These are phyloP conservation scores for Amphimedon queenslandica DNA, from an alignment of 37 sponge, comb jelly and placozoan genomes.

Conservation along the genomic window DNA sequence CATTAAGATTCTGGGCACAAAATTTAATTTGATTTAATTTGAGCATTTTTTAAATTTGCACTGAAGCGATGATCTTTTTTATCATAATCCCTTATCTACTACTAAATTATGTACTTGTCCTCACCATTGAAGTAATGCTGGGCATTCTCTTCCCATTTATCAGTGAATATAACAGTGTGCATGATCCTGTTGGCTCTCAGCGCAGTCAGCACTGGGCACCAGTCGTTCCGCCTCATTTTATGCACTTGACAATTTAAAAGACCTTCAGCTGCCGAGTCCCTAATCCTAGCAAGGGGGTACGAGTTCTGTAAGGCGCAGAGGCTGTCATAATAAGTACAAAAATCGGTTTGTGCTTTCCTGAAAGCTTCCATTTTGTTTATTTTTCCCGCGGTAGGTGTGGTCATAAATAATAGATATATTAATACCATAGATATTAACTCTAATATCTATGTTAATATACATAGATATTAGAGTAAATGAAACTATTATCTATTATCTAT, in stretches of 20 bases:
- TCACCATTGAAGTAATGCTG: neutral
- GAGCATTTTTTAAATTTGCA: too few relatives aligned
- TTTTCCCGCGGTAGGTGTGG: constrained; percentile 10
- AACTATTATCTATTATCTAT: too few relatives aligned
- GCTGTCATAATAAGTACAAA: constrained; percentile 69
- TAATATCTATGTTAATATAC: too few relatives aligned
- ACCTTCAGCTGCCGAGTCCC: constrained; percentile 31
- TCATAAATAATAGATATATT: too few relatives aligned
- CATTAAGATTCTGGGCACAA: too few relatives aligned
- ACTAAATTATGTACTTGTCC: too few relatives aligned
- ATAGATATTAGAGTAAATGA: too few relatives aligned
- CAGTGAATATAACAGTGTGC: constrained; percentile 23
- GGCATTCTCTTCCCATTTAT: constrained; percentile 34
- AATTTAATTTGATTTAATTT: too few relatives aligned
- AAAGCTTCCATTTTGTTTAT: constrained; percentile 7
- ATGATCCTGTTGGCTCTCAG: constrained; percentile 62
- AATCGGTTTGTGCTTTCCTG: constrained; percentile 47
- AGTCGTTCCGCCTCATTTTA: constrained; percentile 49
- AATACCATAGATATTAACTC: too few relatives aligned
- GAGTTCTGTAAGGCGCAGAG: constrained; percentile 67
- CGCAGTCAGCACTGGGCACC: constrained; percentile 62
- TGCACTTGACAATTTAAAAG: constrained; percentile 43
- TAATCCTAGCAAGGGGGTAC: constrained; percentile 47
- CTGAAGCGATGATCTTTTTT: too few relatives aligned
- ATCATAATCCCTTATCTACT: too few relatives aligned